These are phyloP conservation scores for Corticium candelabrum DNA, from an alignment of 37 sponge, comb jelly and placozoan species.

Conservation along the genomic window DNA sequence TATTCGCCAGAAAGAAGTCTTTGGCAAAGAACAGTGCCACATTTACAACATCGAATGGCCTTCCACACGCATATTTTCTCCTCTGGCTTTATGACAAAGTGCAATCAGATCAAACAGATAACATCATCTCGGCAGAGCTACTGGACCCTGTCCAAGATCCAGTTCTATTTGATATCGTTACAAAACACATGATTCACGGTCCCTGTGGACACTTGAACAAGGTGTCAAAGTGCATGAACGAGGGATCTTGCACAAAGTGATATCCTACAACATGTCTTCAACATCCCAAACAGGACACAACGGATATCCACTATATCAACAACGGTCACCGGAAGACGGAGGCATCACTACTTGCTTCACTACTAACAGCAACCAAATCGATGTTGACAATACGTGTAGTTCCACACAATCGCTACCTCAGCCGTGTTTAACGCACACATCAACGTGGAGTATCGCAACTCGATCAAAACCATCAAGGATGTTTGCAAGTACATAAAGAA, in stretches of 20 bases:
- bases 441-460: slow-evolving; percentile 34
- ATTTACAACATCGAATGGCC: background rate
- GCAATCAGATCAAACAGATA: background rate
- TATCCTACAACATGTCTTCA: too few species aligned
- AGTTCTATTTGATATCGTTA: background rate
- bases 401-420: slow-evolving; percentile 34
- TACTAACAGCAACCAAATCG: slow-evolving; percentile 2
- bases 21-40: background rate
- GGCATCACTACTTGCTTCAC: slow-evolving; percentile 15
- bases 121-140: background rate
- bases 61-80: background rate
- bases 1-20: slow-evolving; percentile 12
- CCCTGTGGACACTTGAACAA: slow-evolving; percentile 25
- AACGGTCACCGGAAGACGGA: slow-evolving; percentile 27
- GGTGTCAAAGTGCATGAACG: slow-evolving; percentile 29
- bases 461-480: slow-evolving; percentile 42
- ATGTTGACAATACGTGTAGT: slow-evolving; percentile 50
- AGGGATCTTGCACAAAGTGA: slow-evolving; percentile 31
- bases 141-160: background rate
- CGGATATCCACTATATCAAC: slow-evolving; percentile 34
- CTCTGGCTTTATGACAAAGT: background rate
- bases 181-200: slow-evolving; percentile 7
- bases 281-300: slow-evolving; percentile 19
- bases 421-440: slow-evolving; percentile 15
- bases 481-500: slow-evolving; percentile 44